phyloP scores from a whole-genome alignment of 2,113 vertebrate genomes.

The Myotis lucifugus region DNA sequence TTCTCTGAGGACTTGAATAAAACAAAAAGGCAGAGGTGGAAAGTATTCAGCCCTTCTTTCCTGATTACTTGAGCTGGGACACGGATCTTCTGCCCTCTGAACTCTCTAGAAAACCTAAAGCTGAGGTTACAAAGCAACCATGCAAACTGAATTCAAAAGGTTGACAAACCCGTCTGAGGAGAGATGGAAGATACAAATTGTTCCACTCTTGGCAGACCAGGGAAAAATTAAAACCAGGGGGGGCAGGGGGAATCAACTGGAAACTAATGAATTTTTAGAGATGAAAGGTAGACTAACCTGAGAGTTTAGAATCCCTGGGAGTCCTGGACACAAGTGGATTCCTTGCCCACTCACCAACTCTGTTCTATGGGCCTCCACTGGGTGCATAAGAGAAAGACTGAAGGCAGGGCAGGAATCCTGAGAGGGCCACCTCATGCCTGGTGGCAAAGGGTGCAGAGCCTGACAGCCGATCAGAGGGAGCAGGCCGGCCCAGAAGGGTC shows the following conservation, averaged over 20 bases:
- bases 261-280: background rate
- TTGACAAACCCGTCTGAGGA: background rate
- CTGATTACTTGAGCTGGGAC: background rate
- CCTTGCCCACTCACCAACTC: background rate
- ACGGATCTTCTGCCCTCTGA: background rate
- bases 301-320: background rate
- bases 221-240: background rate
- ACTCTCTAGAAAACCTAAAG: background rate
- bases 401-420: fast-evolving
- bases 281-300: background rate
- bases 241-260: background rate
- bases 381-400: background rate
- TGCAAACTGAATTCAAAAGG: background rate
- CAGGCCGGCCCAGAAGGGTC: background rate
- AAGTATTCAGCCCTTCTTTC: background rate
- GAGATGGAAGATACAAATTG: background rate
- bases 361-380: fast-evolving
- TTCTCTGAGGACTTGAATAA: background rate
- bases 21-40: background rate
- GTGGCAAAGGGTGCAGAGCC: background rate
- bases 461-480: fast-evolving
- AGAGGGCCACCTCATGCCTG: fast-evolving
- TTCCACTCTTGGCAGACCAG: background rate
- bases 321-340: background rate
- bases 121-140: background rate